phyloP scores from a whole-genome alignment of 2,888 invertebrate genomes.

The Sphinx pinastri region DNA sequence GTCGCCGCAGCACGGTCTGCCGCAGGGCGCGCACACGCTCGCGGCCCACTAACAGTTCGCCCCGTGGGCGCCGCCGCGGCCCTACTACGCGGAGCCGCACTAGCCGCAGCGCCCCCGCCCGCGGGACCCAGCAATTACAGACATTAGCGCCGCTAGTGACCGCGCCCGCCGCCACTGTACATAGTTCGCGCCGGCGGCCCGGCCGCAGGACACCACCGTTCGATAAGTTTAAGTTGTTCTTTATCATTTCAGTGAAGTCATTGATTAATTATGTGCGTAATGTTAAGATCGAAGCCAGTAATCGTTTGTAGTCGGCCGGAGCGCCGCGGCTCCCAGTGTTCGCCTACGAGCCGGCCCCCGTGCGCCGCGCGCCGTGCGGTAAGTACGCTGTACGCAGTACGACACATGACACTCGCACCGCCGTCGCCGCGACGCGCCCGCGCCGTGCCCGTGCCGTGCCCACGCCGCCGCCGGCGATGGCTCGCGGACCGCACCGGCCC shows the following conservation, averaged over 20 bases:
- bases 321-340: constrained; percentile 56
- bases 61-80: constrained; percentile 89
- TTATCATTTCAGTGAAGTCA: constrained; percentile 74
- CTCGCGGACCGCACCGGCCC: constrained; percentile 49
- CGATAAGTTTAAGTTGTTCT: constrained; percentile 66
- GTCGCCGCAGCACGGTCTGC: constrained; percentile 87
- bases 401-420: constrained; percentile 30
- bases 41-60: constrained; percentile 85
- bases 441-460: constrained; percentile 40
- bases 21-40: constrained; percentile 74
- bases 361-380: constrained; percentile 55
- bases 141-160: constrained; percentile 54
- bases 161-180: constrained; percentile 54
- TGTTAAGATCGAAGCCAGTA: constrained; percentile 75
- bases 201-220: constrained; percentile 48
- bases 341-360: constrained; percentile 57
- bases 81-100: constrained; percentile 81
- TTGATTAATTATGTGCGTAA: constrained; percentile 72
- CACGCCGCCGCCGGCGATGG: constrained; percentile 37
- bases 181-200: constrained; percentile 56
- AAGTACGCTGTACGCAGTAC: constrained; percentile 55
- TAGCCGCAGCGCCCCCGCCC: constrained; percentile 69
- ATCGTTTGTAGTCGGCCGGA: constrained; percentile 67
- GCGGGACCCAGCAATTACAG: constrained; percentile 56
- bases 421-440: constrained; percentile 33